Evolutionary conservation across 2,113 vertebrate species (phyloP).

Genomic region (Ailuropoda melanoleuca): DNA sequence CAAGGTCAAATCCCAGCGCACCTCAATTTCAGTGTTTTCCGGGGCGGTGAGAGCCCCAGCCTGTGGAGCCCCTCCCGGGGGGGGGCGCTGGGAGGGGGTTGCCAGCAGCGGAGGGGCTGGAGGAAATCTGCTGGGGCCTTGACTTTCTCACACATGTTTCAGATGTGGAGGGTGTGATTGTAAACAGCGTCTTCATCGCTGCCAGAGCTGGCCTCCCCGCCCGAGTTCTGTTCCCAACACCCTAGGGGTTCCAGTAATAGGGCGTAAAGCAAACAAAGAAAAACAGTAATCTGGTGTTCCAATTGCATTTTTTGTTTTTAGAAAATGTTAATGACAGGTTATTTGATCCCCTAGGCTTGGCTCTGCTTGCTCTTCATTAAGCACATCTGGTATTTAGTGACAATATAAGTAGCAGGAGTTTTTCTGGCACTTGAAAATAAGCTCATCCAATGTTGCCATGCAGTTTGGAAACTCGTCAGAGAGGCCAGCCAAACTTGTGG

Average conservation of each 20-base stretch:
- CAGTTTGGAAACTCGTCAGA: constrained; percentile 91
- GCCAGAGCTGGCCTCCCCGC: constrained; percentile 81
- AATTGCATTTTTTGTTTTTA: constrained; percentile 85
- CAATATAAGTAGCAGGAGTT: constrained; percentile 92
- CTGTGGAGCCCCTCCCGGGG: neutral
- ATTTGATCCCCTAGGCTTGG: constrained; percentile 88
- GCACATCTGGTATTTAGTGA: constrained; percentile 93
- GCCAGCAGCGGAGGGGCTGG: neutral
- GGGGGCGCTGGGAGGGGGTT: no score
- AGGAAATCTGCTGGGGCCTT: constrained; percentile 80
- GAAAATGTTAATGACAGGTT: constrained; percentile 93
- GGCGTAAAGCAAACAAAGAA: constrained; percentile 87
- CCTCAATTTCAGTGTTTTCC: constrained; percentile 56
- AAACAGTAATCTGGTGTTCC: constrained; percentile 88
- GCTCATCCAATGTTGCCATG: constrained; percentile 90
- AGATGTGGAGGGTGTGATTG: constrained; percentile 85
- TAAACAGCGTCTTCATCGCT: constrained; percentile 81
- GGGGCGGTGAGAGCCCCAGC: neutral
- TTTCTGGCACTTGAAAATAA: constrained; percentile 86
- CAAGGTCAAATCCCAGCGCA: constrained; percentile 55
- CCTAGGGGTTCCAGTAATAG: constrained; percentile 87
- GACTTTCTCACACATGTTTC: constrained; percentile 85
- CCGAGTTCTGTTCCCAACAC: constrained; percentile 82
- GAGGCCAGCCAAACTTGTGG: constrained; percentile 89
- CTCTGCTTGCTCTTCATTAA: constrained; percentile 87